Evolutionary conservation across 2,888 invertebrate species (phyloP).

Genomic region (Eustalomyia histrio): DNA sequence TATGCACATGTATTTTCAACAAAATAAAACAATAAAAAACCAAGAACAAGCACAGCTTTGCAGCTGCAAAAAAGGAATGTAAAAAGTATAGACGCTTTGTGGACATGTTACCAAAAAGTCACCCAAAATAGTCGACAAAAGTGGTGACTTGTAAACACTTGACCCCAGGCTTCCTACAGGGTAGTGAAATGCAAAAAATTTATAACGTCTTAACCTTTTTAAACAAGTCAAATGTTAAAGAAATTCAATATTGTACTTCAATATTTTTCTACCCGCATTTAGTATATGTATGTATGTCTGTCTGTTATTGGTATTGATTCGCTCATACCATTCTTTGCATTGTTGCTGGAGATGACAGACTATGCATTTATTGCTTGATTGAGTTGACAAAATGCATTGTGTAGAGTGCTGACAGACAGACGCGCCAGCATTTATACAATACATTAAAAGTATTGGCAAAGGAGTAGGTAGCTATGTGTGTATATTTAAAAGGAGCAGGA

Average conservation of each 20-base stretch:
- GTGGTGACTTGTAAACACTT: no score
- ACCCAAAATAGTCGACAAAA: no score
- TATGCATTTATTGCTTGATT: conserved; percentile 61
- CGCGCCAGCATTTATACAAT: conserved; percentile 56
- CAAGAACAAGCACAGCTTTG: no score
- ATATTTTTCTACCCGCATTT: conserved; percentile 31
- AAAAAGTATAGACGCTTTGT: no score
- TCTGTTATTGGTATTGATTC: conserved; percentile 19
- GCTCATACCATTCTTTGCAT: conserved; percentile 7
- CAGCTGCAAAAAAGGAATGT: no score
- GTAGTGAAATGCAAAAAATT: neutral
- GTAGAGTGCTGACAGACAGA: conserved; percentile 63
- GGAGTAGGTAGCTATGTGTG: neutral
- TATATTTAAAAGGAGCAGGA: neutral
- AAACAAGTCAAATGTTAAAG: conserved; percentile 55
- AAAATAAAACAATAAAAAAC: no score
- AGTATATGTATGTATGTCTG: neutral
- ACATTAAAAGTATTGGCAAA: conserved; percentile 50
- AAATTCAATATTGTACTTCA: conserved; percentile 48
- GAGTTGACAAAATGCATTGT: conserved; percentile 66
- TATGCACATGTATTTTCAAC: no score
- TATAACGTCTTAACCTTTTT: conserved; percentile 33
- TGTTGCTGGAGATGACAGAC: conserved; percentile 46
- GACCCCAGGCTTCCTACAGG: no score
- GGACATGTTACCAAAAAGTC: no score